A percentile compares a stretch with the other conserved stretches of the same genome.
Conservation (phyloP, 1,140 invertebrate species). For the Elysia chlorotica region DNA sequence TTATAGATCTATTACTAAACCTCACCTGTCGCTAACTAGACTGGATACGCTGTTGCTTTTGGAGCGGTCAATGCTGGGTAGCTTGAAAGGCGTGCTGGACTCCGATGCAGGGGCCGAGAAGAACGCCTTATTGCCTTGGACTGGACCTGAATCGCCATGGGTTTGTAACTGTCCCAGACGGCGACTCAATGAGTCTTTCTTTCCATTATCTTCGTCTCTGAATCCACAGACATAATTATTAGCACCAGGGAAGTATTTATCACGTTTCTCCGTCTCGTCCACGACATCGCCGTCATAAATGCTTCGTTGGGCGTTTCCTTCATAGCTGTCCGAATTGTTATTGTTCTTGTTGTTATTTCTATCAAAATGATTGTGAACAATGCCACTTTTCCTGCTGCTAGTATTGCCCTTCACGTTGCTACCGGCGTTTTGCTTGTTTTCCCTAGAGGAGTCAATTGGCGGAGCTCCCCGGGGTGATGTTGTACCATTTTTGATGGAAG, state of each 20-base stretch:
- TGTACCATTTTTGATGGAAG: not conserved
- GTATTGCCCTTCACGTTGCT: not conserved
- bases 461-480: no score
- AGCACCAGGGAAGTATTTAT: no score
- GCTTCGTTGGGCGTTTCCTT: no score
- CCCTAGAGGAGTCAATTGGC: not conserved
- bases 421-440: not conserved
- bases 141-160: not conserved
- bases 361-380: no score
- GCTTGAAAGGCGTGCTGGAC: conserved; percentile 12
- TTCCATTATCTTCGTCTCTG: no score
- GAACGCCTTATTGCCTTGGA: not conserved
- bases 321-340: no score
- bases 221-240: no score
- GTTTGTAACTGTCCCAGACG: not conserved
- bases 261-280: not conserved
- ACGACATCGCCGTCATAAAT: no score
- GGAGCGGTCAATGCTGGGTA: conserved; percentile 5
- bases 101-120: conserved; percentile 3
- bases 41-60: conserved; percentile 11
- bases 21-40: not conserved
- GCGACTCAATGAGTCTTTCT: not conserved
- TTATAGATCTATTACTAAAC: no score
- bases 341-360: no score
- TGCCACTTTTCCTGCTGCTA: no score